Evolutionary conservation across 2,888 invertebrate genomes (phyloP), one percentile per base, ranked within the genome.

Genomic region (Aphidius colemani): DNA sequence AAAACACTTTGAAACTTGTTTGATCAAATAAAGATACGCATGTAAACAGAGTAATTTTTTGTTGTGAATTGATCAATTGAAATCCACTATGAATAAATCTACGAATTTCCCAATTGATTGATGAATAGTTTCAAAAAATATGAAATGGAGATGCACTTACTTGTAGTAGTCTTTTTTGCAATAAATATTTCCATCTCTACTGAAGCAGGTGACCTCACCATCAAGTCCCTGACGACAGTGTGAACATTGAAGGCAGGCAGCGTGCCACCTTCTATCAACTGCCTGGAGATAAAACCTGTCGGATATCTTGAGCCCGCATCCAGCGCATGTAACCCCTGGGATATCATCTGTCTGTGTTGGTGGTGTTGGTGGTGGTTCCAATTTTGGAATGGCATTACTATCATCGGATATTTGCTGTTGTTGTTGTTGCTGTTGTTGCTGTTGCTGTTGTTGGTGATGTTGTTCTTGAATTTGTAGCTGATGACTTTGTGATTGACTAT

Each of bases 161-260:
- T 95, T 91, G 86, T 94, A 93, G 85, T 97, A 97, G 85, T 97
- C 96, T 81, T 93, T 94, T 86, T 95, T 96, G 88, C 97, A 97
- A 85, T 94, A 96, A 77, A 96, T 96, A 81, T 92, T 92, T 75
- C 94, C 95, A 82, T 96, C 95, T 72, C 94, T 88, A 70, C 94
- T 91, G 83, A 95, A 97, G 84, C 96, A 97, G 72, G 96, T 91
- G 79, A 92, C 89, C 82, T 96, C 95, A 2, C 94, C 90, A 82
- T 96, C 96, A 72, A 97, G 86, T 6, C 93, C 90, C 84, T 91
- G 89, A 77, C 93, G 89, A 84, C 97, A 97, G 82, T 95, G 93
- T 79, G 90, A 92, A 84, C 96, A 97, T 80, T 93, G 90, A 45
- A 97, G 86, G 80, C 96, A 97, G 65, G 92, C 88, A 55, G 92